Percentiles rank a stretch among this genome's conserved stretches.
Evolutionary conservation across 2,113 vertebrate species (phyloP).

Genomic region (Orthonyx spaldingii): DNA sequence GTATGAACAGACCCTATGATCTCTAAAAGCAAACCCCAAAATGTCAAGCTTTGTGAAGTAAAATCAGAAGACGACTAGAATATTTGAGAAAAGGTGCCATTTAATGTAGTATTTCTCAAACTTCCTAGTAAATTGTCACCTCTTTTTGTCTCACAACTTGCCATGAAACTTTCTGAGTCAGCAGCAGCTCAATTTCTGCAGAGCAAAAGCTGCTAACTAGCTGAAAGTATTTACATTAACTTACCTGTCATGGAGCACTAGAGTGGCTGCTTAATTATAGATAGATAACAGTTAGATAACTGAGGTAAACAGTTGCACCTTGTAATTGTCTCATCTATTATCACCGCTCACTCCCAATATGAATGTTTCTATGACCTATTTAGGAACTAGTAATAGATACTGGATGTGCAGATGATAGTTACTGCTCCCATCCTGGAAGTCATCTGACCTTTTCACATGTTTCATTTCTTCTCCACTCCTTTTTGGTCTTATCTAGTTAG

Average conservation of each 20-base stretch:
- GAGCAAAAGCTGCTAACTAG: neutral
- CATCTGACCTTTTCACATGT: neutral
- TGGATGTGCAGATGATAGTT: neutral
- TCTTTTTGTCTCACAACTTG: neutral
- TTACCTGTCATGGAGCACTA: neutral
- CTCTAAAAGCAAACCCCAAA: conserved; percentile 22
- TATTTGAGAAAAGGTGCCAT: neutral
- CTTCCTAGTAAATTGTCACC: neutral
- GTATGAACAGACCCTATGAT: neutral
- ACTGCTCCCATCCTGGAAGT: neutral
- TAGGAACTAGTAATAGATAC: neutral
- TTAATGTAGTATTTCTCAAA: conserved; percentile 7
- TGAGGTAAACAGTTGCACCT: neutral
- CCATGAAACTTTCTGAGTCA: neutral
- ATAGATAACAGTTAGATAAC: neutral
- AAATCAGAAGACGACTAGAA: neutral
- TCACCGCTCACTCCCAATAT: neutral
- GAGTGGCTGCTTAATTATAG: neutral
- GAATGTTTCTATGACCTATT: neutral
- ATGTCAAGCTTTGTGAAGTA: neutral
- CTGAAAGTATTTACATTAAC: neutral
- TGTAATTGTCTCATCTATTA: neutral
- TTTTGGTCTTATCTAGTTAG: neutral
- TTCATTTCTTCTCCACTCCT: neutral
- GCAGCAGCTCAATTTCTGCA: neutral